Evolutionary conservation across 2,888 invertebrate genomes (phyloP).

Genomic region (Sphaeridia pumilis): DNA sequence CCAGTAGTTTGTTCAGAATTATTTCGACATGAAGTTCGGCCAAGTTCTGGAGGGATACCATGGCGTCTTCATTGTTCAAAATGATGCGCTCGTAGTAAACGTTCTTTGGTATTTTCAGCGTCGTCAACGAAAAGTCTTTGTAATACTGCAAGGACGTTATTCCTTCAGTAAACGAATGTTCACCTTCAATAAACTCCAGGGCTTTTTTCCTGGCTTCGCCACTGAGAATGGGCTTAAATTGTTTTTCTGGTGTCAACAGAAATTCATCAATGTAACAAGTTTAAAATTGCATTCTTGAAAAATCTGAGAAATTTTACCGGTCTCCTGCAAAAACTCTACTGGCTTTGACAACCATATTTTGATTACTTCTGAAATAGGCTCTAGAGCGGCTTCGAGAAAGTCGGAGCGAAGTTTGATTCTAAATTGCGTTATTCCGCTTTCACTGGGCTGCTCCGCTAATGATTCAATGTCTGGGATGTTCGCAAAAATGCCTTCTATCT

Average conservation of each 20-base stretch:
- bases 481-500: slow-evolving; percentile 20
- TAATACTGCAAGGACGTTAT: slow-evolving; percentile 23
- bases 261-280: neutral
- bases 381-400: slow-evolving; percentile 20
- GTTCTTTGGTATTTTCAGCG: slow-evolving; percentile 30
- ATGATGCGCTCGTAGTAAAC: slow-evolving; percentile 24
- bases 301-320: slow-evolving; percentile 17
- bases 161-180: slow-evolving; percentile 26
- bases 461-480: neutral
- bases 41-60: slow-evolving; percentile 23
- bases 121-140: slow-evolving; percentile 20
- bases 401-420: slow-evolving; percentile 19
- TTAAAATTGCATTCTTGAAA: neutral
- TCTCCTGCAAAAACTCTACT: slow-evolving; percentile 14
- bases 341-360: slow-evolving; percentile 24
- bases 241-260: slow-evolving; percentile 18
- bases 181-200: slow-evolving; percentile 15
- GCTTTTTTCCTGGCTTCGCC: slow-evolving; percentile 24
- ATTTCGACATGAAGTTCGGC: slow-evolving; percentile 22
- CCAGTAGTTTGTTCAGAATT: slow-evolving; percentile 15
- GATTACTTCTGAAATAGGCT: slow-evolving; percentile 21
- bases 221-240: slow-evolving; percentile 25
- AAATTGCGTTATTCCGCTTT: slow-evolving; percentile 7
- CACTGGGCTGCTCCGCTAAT: too few relatives aligned
- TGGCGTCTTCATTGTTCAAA: slow-evolving; percentile 31